Evolutionary conservation across 2,797 vertebrate genomes (phyloP).

Genomic region (Hoplostethus atlanticus): DNA sequence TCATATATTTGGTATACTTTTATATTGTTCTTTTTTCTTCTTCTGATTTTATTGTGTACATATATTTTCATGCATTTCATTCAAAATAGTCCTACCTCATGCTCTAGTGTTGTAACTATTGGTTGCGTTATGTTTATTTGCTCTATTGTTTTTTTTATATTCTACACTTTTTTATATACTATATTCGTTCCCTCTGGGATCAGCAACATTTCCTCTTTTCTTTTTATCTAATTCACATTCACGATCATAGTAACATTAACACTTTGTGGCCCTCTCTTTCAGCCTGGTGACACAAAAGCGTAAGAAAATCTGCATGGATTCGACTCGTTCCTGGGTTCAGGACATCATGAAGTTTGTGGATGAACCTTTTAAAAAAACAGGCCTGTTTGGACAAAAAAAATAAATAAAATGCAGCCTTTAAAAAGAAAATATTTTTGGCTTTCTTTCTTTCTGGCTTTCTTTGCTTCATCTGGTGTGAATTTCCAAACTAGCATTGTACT

Average conservation of each 20-base stretch:
- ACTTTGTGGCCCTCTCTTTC: background rate
- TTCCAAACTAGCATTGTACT: background rate
- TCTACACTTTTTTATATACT: too few relatives aligned
- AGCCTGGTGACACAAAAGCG: constrained; percentile 45
- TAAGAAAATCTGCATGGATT: constrained; percentile 42
- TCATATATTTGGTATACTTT: too few relatives aligned
- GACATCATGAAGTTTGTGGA: constrained; percentile 17
- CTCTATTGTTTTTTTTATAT: too few relatives aligned
- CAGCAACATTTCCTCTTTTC: background rate
- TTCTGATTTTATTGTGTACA: too few relatives aligned
- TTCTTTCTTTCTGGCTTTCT: background rate
- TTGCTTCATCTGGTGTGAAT: background rate
- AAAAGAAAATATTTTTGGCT: background rate
- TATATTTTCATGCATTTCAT: too few relatives aligned
- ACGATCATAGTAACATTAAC: background rate
- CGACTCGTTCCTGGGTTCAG: constrained; percentile 33
- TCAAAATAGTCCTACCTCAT: too few relatives aligned
- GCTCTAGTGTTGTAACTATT: too few relatives aligned
- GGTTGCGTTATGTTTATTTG: background rate
- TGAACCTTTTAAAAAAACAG: constrained; percentile 17
- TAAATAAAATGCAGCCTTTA: background rate
- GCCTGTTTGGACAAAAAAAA: too few relatives aligned
- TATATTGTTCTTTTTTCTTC: too few relatives aligned
- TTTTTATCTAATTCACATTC: too few relatives aligned
- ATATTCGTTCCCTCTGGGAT: too few relatives aligned